phyloP scores from a whole-genome alignment of 2,113 vertebrate genomes.

The Jacana jacana region DNA sequence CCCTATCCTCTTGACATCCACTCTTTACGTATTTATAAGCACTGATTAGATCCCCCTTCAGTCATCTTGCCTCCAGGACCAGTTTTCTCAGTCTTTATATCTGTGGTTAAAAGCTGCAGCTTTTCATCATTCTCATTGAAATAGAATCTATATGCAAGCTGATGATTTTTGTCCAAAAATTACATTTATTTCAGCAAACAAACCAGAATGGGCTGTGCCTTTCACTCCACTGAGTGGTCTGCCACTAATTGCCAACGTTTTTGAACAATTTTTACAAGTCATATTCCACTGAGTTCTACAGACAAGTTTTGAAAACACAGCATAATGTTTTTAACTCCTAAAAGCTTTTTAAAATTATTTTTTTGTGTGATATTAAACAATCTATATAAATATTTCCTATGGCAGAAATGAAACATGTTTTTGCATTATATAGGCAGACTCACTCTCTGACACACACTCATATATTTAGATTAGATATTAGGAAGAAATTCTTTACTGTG shows the following conservation, averaged over 20 bases:
- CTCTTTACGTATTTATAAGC: not conserved
- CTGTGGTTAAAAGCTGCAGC: not conserved
- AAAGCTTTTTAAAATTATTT: not conserved
- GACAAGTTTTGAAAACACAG: not conserved
- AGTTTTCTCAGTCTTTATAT: not conserved
- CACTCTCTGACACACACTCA: not conserved
- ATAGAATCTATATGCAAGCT: not conserved
- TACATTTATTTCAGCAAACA: not conserved
- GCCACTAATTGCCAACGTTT: not conserved
- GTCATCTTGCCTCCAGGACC: not conserved
- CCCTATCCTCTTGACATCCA: not conserved
- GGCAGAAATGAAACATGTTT: not conserved
- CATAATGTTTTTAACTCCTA: not conserved
- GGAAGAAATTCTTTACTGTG: too few species aligned
- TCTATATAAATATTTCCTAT: not conserved
- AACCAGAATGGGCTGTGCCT: not conserved
- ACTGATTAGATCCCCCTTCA: not conserved
- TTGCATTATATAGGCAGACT: not conserved
- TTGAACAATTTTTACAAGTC: not conserved
- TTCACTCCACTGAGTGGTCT: not conserved
- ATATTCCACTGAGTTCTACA: not conserved
- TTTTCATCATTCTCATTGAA: not conserved
- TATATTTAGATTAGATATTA: too few species aligned
- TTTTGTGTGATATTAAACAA: not conserved
- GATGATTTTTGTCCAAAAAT: not conserved